Conservation (phyloP, 1,140 invertebrate genomes). For the Rhagoletis zephyria region DNA sequence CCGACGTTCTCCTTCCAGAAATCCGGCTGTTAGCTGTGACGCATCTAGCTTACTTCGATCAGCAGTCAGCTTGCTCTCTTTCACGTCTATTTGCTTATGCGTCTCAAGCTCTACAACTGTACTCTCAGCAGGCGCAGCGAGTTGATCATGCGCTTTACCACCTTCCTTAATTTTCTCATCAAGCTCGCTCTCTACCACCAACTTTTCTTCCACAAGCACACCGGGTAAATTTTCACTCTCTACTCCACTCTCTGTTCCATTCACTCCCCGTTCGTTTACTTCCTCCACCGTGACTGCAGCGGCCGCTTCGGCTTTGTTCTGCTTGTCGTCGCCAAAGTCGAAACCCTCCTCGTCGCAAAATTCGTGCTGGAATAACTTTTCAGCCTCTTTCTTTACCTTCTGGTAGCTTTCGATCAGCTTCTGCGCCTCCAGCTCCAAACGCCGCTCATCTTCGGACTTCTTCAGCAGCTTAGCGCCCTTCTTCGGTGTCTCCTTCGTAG, state of each 20-base stretch:
- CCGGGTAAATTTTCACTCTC: not conserved
- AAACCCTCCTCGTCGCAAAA: constrained; percentile 63
- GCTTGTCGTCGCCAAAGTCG: constrained; percentile 63
- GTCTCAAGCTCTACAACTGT: not conserved
- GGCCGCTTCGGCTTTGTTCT: not conserved
- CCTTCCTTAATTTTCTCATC: not conserved
- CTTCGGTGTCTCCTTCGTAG: constrained; percentile 38
- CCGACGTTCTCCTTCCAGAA: constrained; percentile 1
- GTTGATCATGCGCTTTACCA: not conserved
- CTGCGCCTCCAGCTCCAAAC: constrained; percentile 68
- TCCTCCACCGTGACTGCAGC: not conserved
- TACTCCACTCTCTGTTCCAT: no score
- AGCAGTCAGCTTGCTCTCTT: not conserved
- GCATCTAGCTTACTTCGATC: not conserved
- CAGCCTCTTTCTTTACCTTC: constrained; percentile 69
- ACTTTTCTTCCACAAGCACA: not conserved
- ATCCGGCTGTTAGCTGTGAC: not conserved
- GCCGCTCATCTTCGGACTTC: constrained; percentile 68
- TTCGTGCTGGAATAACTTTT: constrained; percentile 63
- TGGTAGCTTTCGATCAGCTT: constrained; percentile 71
- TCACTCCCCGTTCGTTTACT: not conserved
- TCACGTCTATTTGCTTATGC: not conserved
- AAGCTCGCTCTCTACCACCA: not conserved
- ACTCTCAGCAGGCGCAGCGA: not conserved
- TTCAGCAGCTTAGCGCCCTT: constrained; percentile 58